Percentiles rank a stretch among this genome's conserved stretches.
Conservation (phyloP, 2,113 vertebrate species). For the Galeopterus variegatus region DNA sequence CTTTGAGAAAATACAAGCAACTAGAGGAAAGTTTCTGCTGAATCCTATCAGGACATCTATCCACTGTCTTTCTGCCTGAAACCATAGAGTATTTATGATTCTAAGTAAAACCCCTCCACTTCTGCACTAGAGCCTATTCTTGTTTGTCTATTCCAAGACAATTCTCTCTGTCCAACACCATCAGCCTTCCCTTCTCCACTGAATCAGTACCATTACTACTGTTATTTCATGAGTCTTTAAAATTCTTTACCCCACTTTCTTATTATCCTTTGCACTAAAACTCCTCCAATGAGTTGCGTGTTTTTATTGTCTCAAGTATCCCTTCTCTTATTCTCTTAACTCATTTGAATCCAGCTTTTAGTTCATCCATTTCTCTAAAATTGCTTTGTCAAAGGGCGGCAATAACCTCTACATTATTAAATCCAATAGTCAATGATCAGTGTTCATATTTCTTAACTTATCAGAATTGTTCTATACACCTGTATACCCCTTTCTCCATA, state of each 20-base stretch:
- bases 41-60: background rate
- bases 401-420: background rate
- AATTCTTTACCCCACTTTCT: background rate
- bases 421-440: background rate
- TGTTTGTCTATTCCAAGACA: background rate
- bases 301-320: background rate
- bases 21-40: background rate
- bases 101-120: accelerated
- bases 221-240: background rate
- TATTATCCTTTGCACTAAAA: background rate
- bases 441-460: background rate
- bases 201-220: background rate
- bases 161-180: background rate
- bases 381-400: background rate
- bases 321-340: background rate
- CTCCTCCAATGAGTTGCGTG: background rate
- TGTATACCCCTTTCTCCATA: background rate
- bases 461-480: background rate
- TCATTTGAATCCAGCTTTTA: background rate
- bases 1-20: background rate
- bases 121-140: background rate
- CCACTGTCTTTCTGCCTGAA: background rate
- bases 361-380: background rate
- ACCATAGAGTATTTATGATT: background rate
- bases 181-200: background rate